These are phyloP conservation scores for Drosophila recens DNA, from an alignment of 2,888 invertebrate genomes.

Conservation along the genomic window DNA sequence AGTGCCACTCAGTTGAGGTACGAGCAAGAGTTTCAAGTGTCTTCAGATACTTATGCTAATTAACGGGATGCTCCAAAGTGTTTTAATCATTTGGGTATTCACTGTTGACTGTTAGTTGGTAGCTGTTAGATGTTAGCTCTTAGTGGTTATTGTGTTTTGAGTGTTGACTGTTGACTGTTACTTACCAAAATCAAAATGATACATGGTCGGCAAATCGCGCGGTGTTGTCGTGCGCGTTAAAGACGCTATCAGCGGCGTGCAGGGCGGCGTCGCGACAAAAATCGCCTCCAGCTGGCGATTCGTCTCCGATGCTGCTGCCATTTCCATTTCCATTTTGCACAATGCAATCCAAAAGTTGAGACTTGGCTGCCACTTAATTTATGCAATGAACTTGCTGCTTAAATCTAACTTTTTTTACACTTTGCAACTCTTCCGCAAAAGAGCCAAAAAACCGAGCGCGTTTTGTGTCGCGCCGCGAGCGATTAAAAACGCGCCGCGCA, in stretches of 20 bases:
- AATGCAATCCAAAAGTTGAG: constrained; percentile 24
- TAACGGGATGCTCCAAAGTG: constrained; percentile 10
- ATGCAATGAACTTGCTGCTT: constrained; percentile 66
- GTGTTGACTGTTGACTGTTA: constrained; percentile 4
- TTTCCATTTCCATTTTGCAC: constrained; percentile 33
- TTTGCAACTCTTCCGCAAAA: constrained; percentile 37
- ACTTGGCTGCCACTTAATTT: constrained; percentile 50
- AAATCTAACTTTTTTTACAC: constrained; percentile 20
- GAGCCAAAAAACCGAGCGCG: constrained; percentile 49
- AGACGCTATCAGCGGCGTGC: constrained; percentile 55
- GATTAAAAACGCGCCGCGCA: constrained; percentile 67
- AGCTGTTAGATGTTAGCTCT: not conserved
- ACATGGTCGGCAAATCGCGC: constrained; percentile 78
- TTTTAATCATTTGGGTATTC: constrained; percentile 20
- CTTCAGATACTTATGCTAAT: constrained; percentile 38
- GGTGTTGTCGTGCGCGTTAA: constrained; percentile 78
- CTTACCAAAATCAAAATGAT: constrained; percentile 80
- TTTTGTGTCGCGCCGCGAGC: constrained; percentile 58
- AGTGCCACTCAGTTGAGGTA: constrained; percentile 39
- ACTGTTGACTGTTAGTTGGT: constrained; percentile 6
- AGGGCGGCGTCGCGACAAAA: constrained; percentile 66
- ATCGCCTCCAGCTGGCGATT: constrained; percentile 64
- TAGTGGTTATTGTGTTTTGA: constrained; percentile 8
- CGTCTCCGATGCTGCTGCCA: constrained; percentile 50
- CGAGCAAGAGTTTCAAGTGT: constrained; percentile 5